Evolutionary conservation across 1,140 invertebrate genomes (phyloP).

Genomic region (Bombus turneri): DNA sequence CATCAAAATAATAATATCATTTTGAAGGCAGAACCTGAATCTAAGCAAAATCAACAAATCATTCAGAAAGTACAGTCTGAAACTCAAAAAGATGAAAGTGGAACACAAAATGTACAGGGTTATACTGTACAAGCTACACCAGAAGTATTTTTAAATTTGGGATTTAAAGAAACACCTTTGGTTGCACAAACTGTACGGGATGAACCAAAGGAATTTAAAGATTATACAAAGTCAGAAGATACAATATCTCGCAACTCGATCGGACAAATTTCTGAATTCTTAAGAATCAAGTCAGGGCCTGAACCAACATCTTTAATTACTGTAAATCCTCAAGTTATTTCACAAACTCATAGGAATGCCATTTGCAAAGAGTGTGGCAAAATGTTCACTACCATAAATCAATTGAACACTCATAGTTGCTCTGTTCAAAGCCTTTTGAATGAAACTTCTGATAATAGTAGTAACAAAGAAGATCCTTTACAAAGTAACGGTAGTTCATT

Average conservation of each 20-base stretch:
- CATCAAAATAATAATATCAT: constrained; percentile 79
- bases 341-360: constrained; percentile 73
- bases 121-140: constrained; percentile 78
- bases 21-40: constrained; percentile 74
- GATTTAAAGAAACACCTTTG: constrained; percentile 75
- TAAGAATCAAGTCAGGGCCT: constrained; percentile 76
- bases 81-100: constrained; percentile 71
- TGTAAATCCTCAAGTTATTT: constrained; percentile 78
- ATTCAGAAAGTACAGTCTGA: constrained; percentile 75
- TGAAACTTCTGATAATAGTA: constrained; percentile 68
- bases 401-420: constrained; percentile 76
- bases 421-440: constrained; percentile 68
- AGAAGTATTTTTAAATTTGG: constrained; percentile 79
- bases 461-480: constrained; percentile 69
- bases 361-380: constrained; percentile 81
- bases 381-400: constrained; percentile 71
- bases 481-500: constrained; percentile 75
- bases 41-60: constrained; percentile 74
- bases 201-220: constrained; percentile 77
- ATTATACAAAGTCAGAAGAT: constrained; percentile 76
- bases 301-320: constrained; percentile 77
- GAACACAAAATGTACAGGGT: constrained; percentile 65
- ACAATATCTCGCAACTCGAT: constrained; percentile 76
- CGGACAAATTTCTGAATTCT: constrained; percentile 80
- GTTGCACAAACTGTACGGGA: constrained; percentile 71